Evolutionary conservation across 2,888 invertebrate genomes (phyloP).

Genomic region (Acanthosepion lycidas): DNA sequence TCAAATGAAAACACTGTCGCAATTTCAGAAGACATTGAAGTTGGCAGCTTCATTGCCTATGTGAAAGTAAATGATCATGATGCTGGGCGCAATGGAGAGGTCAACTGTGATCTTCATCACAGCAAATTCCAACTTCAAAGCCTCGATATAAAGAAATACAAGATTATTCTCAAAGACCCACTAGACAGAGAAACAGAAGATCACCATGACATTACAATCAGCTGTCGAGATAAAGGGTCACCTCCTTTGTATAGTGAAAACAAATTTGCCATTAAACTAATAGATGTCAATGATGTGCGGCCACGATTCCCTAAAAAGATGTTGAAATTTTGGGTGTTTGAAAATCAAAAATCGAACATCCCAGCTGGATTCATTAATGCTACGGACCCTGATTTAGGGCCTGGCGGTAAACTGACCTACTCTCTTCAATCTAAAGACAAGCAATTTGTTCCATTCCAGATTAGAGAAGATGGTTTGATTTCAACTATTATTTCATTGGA

Average conservation of each 20-base stretch:
- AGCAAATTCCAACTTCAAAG: background rate
- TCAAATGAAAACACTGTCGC: background rate
- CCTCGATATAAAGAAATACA: background rate
- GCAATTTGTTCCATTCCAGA: background rate
- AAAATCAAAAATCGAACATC: background rate
- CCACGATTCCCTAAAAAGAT: background rate
- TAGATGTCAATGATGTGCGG: background rate
- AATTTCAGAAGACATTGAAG: background rate
- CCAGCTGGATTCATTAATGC: background rate
- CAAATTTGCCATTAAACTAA: background rate
- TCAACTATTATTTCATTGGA: background rate
- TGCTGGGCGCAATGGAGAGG: background rate
- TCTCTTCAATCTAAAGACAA: background rate
- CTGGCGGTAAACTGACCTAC: background rate
- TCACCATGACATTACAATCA: background rate
- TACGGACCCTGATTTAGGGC: background rate
- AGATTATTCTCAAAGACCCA: background rate
- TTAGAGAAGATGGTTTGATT: constrained; percentile 18
- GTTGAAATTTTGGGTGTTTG: background rate
- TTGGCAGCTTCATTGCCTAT: background rate
- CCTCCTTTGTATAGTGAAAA: background rate
- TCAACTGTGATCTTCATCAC: background rate
- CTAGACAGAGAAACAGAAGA: background rate
- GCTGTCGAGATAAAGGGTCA: background rate
- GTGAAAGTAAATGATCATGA: background rate